These are phyloP conservation scores for Antigone vipio DNA, from an alignment of 2,113 vertebrate species.

Conservation along the genomic window DNA sequence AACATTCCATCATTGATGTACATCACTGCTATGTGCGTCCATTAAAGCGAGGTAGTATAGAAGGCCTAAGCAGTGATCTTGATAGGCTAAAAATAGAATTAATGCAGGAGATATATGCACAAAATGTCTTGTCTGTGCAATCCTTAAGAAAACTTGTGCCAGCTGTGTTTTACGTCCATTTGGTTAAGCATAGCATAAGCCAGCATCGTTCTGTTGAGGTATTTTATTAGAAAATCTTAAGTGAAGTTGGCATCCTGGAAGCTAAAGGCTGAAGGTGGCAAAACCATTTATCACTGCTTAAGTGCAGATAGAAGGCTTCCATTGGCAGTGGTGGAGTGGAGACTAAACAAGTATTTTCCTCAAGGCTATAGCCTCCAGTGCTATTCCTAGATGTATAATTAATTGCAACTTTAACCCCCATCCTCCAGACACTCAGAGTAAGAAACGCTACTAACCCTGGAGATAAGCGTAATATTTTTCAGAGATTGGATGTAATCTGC, in stretches of 20 bases:
- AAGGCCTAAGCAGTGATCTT: neutral
- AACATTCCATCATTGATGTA: rapidly evolving
- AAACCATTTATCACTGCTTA: neutral
- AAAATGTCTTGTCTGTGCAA: neutral
- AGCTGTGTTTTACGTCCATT: neutral
- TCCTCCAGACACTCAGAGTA: neutral
- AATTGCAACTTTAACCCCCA: neutral
- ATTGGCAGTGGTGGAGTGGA: neutral
- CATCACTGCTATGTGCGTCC: rapidly evolving
- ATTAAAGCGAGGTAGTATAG: neutral
- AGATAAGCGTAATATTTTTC: neutral
- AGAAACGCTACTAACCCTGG: neutral
- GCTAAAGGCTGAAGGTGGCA: neutral
- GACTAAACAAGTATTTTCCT: neutral
- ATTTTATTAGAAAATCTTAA: neutral
- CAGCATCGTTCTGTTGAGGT: neutral
- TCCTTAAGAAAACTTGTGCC: neutral
- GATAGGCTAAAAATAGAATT: neutral
- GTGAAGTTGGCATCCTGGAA: neutral
- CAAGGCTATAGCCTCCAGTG: neutral
- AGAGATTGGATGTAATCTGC: neutral
- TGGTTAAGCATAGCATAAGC: neutral
- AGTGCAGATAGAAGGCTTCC: neutral
- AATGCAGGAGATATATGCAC: neutral
- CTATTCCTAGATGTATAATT: neutral